Conservation (phyloP, 2,797 vertebrate species). For the Manis pentadactyla region DNA sequence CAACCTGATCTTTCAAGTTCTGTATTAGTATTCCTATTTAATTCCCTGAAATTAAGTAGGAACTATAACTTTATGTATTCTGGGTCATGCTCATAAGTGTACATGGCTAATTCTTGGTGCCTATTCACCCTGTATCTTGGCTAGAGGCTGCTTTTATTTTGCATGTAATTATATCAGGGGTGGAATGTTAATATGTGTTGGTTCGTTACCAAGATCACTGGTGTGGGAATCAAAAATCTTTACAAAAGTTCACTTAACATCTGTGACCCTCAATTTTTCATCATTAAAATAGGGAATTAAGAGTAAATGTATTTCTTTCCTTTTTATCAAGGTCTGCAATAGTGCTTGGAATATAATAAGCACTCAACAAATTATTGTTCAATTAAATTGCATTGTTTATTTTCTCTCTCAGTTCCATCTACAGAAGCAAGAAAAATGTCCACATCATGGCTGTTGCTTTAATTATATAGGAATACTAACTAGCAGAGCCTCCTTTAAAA, state of each 20-base stretch:
- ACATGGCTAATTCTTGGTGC: conserved; percentile 34
- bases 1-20: not conserved
- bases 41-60: conserved; percentile 60
- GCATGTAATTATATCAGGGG: conserved; percentile 45
- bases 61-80: conserved; percentile 50
- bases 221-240: conserved; percentile 40
- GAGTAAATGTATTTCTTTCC: not conserved
- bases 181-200: conserved; percentile 56
- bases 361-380: conserved; percentile 50
- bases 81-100: conserved; percentile 3
- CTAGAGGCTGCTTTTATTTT: conserved; percentile 56
- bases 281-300: conserved; percentile 2
- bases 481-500: conserved; percentile 25
- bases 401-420: conserved; percentile 28
- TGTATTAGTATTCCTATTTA: conserved; percentile 22
- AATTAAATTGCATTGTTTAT: conserved; percentile 60
- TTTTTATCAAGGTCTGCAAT: not conserved
- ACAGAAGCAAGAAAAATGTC: not conserved
- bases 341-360: not conserved
- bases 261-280: conserved; percentile 10
- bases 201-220: conserved; percentile 60
- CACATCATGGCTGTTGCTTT: conserved; percentile 34
- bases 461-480: conserved; percentile 40
- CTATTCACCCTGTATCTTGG: conserved; percentile 36
- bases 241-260: conserved; percentile 44